phyloP scores from a whole-genome alignment of 2,113 vertebrate species.

The Colistium nudipinnis region DNA sequence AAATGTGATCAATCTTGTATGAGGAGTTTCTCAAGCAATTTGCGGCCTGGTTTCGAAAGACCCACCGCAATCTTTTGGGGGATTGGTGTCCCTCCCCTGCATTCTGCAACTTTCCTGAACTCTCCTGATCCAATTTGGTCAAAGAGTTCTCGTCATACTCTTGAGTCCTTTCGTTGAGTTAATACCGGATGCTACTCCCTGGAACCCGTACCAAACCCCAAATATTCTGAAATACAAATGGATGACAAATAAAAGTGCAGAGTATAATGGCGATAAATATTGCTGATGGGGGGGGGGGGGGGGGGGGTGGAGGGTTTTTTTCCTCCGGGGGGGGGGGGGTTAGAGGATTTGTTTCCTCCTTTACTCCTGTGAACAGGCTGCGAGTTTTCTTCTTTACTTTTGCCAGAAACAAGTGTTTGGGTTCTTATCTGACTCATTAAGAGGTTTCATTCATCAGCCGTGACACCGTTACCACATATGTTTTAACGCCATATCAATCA shows the following conservation, averaged over 20 bases:
- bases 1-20: constrained; percentile 62
- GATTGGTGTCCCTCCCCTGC: neutral
- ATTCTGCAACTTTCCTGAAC: constrained; percentile 11
- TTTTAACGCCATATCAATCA: constrained; percentile 12
- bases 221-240: too few species aligned
- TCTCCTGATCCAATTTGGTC: neutral
- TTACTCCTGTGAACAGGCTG: too few species aligned
- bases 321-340: too few species aligned
- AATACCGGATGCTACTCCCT: neutral
- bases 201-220: too few species aligned
- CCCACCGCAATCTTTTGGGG: constrained; percentile 38
- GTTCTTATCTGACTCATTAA: constrained; percentile 24
- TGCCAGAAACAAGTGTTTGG: constrained; percentile 3
- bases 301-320: too few species aligned
- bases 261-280: too few species aligned
- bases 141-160: neutral
- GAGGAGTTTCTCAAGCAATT: constrained; percentile 62
- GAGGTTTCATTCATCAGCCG: constrained; percentile 28
- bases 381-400: too few species aligned
- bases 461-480: neutral
- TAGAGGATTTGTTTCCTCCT: too few species aligned
- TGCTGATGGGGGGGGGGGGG: neutral
- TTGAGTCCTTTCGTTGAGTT: neutral
- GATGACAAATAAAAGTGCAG: too few species aligned
- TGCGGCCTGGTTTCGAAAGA: constrained; percentile 42